Evolutionary conservation across 2,113 vertebrate genomes (phyloP), one percentile per base, ranked within the genome.

Genomic region (Melanocharis versteri): DNA sequence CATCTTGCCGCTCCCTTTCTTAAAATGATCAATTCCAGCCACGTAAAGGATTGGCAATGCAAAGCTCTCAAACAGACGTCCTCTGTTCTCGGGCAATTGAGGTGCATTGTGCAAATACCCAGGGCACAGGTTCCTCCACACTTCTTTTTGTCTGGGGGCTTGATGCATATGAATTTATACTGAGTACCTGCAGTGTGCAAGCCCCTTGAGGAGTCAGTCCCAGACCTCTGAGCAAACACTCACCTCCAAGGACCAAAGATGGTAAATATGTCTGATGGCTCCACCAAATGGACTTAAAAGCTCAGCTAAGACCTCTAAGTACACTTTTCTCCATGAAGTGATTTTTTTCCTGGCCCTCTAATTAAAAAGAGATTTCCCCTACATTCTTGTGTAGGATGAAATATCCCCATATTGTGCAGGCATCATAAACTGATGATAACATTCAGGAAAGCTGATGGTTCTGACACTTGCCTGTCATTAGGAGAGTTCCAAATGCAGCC

Each of bases 161-260:
- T 57, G 83, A 85, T 80, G 61, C 48, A 60, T 73, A 94, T 91
- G 89, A 97, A 95, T 96, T 91, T 92, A 78, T 78, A 79, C 64
- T 89, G 91, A 94, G 91, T 96, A 96, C 77, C 90, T 96, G 69
- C 89, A 91, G n/a, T 85, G 70, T 77, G 66, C 73, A 80, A 92
- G 48, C 80, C 58, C 86, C 92, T 96, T 60, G 65, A 95, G 64
- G 69, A 92, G 65, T 50, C 76, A 56, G 80, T 77, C 84, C 77
- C 83, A 94, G 94, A 95, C 96, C 92, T 85, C 87, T 89, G 53
- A 91, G 81, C 71, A 97, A 97, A 94, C 95, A 97, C 89, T 94
- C 81, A 96, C 73, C 61, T 95, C 65, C 62, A 91, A 92, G 73
- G 54, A 72, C 62, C 1, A 3, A 76, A 57, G 42, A 50, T 87